These are phyloP conservation scores for Caenorhabditis brenneri DNA, from an alignment of 1,140 invertebrate genomes.

Conservation along the genomic window DNA sequence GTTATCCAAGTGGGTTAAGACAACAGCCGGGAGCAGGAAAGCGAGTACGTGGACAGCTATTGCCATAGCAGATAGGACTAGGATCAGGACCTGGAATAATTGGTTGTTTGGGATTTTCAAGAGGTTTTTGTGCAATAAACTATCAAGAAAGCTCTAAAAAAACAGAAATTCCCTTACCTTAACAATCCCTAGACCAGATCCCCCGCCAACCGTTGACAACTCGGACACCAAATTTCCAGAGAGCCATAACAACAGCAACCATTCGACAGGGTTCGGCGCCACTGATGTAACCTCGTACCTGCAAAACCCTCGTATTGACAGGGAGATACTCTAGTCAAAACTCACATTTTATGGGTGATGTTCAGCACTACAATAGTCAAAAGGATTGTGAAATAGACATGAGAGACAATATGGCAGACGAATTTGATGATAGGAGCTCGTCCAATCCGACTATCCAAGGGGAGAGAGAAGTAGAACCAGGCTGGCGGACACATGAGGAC, in stretches of 20 bases:
- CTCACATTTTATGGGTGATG: conserved; percentile 64
- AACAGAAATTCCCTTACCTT: conserved; percentile 64
- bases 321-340: neutral
- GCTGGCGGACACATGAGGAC: conserved; percentile 92
- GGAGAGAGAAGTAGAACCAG: conserved; percentile 93
- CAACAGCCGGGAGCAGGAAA: conserved; percentile 72
- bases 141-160: too few species aligned
- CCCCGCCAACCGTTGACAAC: conserved; percentile 92
- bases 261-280: conserved; percentile 86
- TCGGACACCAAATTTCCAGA: conserved; percentile 93
- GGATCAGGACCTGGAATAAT: conserved; percentile 80
- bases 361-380: conserved; percentile 75
- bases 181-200: conserved; percentile 82
- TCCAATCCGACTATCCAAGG: conserved; percentile 88
- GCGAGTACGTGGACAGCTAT: conserved; percentile 87
- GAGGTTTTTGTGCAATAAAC: too few species aligned
- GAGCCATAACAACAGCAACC: conserved; percentile 91
- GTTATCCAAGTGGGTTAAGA: conserved; percentile 74
- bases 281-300: conserved; percentile 76
- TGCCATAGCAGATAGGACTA: conserved; percentile 88
- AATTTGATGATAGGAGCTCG: conserved; percentile 91
- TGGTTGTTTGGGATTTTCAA: too few species aligned
- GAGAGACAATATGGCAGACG: conserved; percentile 97
- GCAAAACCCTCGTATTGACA: neutral
- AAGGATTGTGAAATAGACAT: conserved; percentile 93